A percentile compares a stretch with the other conserved stretches of the same genome.
phyloP scores from a whole-genome alignment of 2,113 vertebrate genomes.

The Acanthochromis polyacanthus region DNA sequence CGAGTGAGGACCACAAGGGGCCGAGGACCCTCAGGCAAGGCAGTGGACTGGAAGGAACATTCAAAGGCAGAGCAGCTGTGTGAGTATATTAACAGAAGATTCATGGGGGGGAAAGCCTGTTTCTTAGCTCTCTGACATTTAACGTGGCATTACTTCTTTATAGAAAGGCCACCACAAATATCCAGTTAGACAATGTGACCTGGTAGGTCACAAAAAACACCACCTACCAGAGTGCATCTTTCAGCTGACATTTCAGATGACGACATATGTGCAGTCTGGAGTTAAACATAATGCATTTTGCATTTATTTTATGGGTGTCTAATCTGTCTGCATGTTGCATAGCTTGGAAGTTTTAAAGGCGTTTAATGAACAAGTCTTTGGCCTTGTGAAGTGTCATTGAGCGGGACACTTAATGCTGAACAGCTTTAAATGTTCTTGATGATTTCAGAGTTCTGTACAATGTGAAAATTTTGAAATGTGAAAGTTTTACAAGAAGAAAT shows the following conservation, averaged over 20 bases:
- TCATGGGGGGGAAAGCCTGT: constrained; percentile 5
- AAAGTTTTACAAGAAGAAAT: no score
- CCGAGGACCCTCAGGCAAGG: constrained; percentile 50
- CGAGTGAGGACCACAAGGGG: constrained; percentile 18
- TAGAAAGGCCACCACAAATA: constrained; percentile 30
- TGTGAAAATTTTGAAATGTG: constrained; percentile 2
- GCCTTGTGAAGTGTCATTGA: constrained; percentile 7
- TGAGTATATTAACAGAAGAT: constrained; percentile 58
- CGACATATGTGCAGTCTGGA: no score
- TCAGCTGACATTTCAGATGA: background rate
- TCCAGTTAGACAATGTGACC: constrained; percentile 1
- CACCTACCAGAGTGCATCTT: background rate
- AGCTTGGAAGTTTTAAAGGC: background rate
- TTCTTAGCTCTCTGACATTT: constrained; percentile 62
- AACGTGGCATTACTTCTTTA: constrained; percentile 42
- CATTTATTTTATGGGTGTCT: background rate
- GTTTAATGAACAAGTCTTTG: background rate
- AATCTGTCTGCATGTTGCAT: background rate
- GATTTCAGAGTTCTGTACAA: background rate
- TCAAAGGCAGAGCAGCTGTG: constrained; percentile 42
- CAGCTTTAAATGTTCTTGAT: background rate
- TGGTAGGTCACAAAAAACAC: constrained; percentile 5
- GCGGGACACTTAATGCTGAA: background rate
- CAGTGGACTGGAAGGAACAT: constrained; percentile 36
- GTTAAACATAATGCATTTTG: no score